Percentiles rank a stretch among this genome's conserved stretches.
phyloP scores from a whole-genome alignment of 64 coral and sea anemone species.

The Stylophora pistillata region DNA sequence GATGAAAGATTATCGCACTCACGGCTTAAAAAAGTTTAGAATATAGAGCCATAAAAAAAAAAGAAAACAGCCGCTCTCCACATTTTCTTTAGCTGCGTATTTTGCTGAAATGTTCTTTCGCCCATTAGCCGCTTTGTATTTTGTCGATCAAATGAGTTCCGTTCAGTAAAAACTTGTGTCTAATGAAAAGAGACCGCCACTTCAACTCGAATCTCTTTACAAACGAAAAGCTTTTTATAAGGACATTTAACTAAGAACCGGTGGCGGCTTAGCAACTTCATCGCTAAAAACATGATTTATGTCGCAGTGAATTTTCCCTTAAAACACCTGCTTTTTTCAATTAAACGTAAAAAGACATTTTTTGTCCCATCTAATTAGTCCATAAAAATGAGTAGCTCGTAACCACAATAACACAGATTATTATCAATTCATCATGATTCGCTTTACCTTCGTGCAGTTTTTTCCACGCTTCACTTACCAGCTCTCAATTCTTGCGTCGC shows the following conservation, averaged over 20 bases:
- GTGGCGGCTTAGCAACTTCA: neutral
- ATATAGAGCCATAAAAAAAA: too few species aligned
- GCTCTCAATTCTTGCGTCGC: neutral
- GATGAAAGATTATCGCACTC: too few species aligned
- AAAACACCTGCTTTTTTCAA: constrained; percentile 13
- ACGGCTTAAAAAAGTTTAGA: too few species aligned
- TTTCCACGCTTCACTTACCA: neutral
- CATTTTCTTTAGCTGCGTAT: too few species aligned
- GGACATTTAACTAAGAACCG: neutral
- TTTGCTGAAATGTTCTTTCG: neutral
- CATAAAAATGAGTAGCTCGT: neutral
- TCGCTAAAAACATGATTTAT: neutral
- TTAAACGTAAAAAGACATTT: neutral
- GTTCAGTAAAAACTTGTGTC: neutral
- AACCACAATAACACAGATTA: neutral
- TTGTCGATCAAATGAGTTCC: neutral
- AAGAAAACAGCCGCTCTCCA: too few species aligned
- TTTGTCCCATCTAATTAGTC: constrained; percentile 9
- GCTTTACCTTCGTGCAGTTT: neutral
- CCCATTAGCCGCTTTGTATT: neutral
- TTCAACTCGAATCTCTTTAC: neutral
- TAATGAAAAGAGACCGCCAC: neutral
- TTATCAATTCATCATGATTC: neutral
- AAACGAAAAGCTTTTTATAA: neutral
- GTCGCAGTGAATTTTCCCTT: neutral